Conservation (phyloP, 1,140 invertebrate species). For the Aleiodes sp. region DNA sequence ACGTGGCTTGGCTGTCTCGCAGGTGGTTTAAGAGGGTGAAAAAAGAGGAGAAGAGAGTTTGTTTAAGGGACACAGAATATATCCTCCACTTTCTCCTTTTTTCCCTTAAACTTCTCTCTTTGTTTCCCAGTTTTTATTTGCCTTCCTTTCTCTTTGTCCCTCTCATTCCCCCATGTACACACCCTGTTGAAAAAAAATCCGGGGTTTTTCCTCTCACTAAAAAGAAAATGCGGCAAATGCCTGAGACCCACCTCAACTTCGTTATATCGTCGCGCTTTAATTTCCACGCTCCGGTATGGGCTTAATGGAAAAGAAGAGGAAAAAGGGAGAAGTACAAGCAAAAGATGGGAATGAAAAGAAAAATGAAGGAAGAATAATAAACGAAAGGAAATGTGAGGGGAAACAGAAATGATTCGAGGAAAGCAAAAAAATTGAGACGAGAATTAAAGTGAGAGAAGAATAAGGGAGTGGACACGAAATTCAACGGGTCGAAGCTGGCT, state of each 20-base stretch:
- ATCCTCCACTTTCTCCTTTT: too few relatives aligned
- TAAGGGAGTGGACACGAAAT: background rate
- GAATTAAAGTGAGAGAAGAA: background rate
- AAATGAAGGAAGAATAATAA: background rate
- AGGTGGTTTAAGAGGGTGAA: background rate
- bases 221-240: conserved; percentile 4
- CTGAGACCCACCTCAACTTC: conserved; percentile 22
- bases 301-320: conserved; percentile 4
- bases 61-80: too few relatives aligned
- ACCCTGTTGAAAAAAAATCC: too few relatives aligned
- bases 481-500: background rate
- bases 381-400: background rate
- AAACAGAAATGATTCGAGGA: too few relatives aligned
- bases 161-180: too few relatives aligned
- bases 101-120: too few relatives aligned
- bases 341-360: too few relatives aligned
- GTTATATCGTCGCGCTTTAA: conserved; percentile 29
- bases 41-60: too few relatives aligned
- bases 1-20: background rate
- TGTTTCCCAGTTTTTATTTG: too few relatives aligned
- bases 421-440: too few relatives aligned
- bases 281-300: conserved; percentile 23
- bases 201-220: too few relatives aligned
- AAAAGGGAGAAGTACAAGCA: background rate
- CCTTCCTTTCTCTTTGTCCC: too few relatives aligned